Base-by-base conservation (phyloP, 1,140 invertebrate genomes). In the Drosophila fuyamai region DNA sequence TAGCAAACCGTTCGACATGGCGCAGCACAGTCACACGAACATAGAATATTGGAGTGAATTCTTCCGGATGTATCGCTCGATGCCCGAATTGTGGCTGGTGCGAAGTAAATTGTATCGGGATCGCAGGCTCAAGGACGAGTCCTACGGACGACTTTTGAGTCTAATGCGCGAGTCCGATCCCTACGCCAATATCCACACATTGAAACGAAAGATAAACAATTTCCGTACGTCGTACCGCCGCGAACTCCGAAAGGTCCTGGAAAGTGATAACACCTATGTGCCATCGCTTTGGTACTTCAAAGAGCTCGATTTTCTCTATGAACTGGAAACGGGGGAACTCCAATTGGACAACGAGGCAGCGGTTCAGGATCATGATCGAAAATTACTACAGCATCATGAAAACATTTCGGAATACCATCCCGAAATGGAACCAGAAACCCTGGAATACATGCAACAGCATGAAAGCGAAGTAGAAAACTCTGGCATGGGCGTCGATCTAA, bases 171-270 rank as follows among this genome's bases (percentile, higher is more conserved):
- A 32, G 5, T 14, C 12, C 4, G 76, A 88, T 35, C 43, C 51
- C 2, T 7, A 46, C 7, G 73, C 73, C 2, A 88, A 89, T 35
- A 75, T 71, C 0, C 73, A 89, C 14, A 63, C 76, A 47, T 51
- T 88, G 0, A 88, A 88, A 51, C 57, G 84, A 0, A 88, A 88
- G 35, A 88, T 88, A 2, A 88, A 88, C 68, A 89, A 83, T 67
- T 41, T 88, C 3, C 80, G 84, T 4, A 83, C 80, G 13, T 84
- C 84, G 16, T 88, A 84, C 12, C 80, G 84, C 0, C 59, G 84
- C 5, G 84, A 88, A 56, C 43, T 89, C 36, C 68, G 84, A 0
- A 88, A 88, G 38, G 71, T 88, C 8, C 18, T 71, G 4, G 47
- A 56, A 0, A 88, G 67, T 14, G 18, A 16, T 2, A 46, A 65